Percentiles rank a stretch among this genome's conserved stretches.
Evolutionary conservation across 2,113 vertebrate species (phyloP).

Genomic region (Ceuthmochares aereus): DNA sequence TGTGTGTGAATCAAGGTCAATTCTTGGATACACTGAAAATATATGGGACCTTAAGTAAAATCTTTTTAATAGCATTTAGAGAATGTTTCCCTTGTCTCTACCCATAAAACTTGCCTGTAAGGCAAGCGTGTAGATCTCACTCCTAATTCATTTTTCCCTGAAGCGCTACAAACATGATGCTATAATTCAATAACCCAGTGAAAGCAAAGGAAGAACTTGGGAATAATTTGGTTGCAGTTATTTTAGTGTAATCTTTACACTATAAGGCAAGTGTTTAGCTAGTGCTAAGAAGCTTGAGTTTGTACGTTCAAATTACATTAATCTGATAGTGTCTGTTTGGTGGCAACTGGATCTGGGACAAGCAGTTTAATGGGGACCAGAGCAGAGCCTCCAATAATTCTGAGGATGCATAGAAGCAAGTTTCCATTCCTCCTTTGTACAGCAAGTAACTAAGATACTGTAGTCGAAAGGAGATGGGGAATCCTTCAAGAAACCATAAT

Average conservation of each 20-base stretch:
- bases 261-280: background rate
- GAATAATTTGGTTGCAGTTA: conserved; percentile 11
- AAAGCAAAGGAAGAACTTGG: conserved; percentile 52
- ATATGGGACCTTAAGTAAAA: background rate
- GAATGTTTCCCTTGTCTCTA: conserved; percentile 22
- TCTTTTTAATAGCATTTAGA: conserved; percentile 9
- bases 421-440: background rate
- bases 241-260: background rate
- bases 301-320: background rate
- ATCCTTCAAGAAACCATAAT: conserved; percentile 18
- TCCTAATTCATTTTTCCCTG: conserved; percentile 40
- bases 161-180: conserved; percentile 41
- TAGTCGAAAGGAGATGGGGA: background rate
- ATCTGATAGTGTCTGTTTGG: background rate
- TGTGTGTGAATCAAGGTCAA: background rate
- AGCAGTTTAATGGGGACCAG: background rate
- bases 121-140: conserved; percentile 24
- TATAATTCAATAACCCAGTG: conserved; percentile 55
- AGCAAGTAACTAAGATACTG: background rate
- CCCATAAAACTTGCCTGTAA: background rate
- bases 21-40: background rate
- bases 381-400: background rate
- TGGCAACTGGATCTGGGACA: background rate
- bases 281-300: background rate
- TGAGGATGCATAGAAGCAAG: background rate